Evolutionary conservation across 1,140 invertebrate genomes (phyloP).

Genomic region (Lepidurus arcticus): DNA sequence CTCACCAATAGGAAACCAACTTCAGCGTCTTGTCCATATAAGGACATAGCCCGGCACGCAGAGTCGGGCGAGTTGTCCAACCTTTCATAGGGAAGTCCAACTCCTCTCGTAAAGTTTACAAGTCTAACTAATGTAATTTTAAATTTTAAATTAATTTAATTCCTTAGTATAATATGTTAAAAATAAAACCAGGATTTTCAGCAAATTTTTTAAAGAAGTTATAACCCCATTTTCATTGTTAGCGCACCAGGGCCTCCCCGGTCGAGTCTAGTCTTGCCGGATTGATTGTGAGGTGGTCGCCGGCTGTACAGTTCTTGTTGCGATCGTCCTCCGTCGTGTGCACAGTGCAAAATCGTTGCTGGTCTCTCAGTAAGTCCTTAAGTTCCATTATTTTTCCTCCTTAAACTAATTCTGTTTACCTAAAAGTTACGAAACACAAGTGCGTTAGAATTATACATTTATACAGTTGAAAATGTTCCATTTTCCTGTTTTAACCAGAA

Average conservation of each 20-base stretch:
- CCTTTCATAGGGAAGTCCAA: neutral
- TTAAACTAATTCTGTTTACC: neutral
- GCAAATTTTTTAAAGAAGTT: no score
- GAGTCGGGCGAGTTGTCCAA: neutral
- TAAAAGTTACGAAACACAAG: neutral
- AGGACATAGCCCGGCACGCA: slow-evolving; percentile 12
- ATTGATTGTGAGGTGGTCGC: slow-evolving; percentile 18
- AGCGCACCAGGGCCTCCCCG: neutral
- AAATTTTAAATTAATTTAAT: no score
- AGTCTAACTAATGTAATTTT: no score
- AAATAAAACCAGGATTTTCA: no score
- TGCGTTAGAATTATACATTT: neutral
- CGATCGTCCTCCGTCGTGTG: slow-evolving; percentile 20
- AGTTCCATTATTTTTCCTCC: neutral
- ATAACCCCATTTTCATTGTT: neutral
- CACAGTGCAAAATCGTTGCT: slow-evolving; percentile 9
- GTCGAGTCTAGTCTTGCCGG: neutral
- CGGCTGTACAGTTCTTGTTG: slow-evolving; percentile 3
- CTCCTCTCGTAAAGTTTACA: neutral
- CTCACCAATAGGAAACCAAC: slow-evolving; percentile 13
- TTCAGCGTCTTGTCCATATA: slow-evolving; percentile 12
- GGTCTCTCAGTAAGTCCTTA: neutral
- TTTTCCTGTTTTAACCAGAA: neutral
- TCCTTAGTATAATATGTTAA: no score
- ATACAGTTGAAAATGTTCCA: neutral